These are phyloP conservation scores for Poliocrania exsul DNA, from an alignment of 2,797 vertebrate genomes.

Conservation along the genomic window DNA sequence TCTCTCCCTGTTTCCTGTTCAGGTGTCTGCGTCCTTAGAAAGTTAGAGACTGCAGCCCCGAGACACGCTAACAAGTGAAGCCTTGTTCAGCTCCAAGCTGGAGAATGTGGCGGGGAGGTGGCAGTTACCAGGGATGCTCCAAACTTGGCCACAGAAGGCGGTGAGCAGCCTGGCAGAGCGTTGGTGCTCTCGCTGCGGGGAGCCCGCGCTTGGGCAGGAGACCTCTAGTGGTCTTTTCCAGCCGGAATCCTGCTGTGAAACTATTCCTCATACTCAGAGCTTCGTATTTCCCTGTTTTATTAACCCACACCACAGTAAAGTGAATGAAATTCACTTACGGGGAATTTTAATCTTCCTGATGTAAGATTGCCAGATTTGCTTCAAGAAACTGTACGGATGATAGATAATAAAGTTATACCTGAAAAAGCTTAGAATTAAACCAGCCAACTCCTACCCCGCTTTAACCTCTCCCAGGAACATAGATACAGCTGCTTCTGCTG, in stretches of 20 bases:
- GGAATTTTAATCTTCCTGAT: not conserved
- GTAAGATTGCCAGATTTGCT: not conserved
- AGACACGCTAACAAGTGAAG: not conserved
- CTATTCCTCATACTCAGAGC: not conserved
- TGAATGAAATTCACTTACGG: not conserved
- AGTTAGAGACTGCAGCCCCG: not conserved
- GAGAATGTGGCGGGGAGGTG: fast-evolving
- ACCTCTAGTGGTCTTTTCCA: not conserved
- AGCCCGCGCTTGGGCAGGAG: not conserved
- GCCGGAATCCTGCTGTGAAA: not conserved
- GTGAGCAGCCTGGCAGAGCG: not conserved
- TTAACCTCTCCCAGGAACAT: not conserved
- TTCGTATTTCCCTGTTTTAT: not conserved
- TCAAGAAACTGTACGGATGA: not conserved
- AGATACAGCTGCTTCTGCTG: not conserved
- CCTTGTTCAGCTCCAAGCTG: not conserved
- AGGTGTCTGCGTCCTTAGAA: not conserved
- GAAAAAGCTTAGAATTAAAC: not conserved
- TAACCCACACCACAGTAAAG: not conserved
- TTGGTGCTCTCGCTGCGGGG: not conserved
- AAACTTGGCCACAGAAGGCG: not conserved
- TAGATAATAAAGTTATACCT: not conserved
- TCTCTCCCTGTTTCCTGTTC: not conserved
- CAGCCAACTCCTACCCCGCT: not conserved
- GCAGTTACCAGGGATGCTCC: not conserved